Percentiles rank a stretch among this genome's conserved stretches.
Conservation (phyloP, 2,113 vertebrate species). For the Callopanchax toddi region DNA sequence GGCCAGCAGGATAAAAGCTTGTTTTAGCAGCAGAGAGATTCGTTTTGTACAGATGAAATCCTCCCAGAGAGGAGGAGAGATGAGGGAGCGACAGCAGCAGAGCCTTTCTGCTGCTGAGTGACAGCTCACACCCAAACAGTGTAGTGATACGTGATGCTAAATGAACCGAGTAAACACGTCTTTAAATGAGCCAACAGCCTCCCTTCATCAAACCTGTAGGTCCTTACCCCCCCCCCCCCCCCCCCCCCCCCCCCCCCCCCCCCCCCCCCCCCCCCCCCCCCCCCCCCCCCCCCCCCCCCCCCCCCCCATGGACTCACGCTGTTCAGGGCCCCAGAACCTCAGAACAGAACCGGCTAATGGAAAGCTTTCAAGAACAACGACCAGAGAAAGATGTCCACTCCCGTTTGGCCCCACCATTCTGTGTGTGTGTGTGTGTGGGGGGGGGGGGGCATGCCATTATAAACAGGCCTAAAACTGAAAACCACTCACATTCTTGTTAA, state of each 20-base stretch:
- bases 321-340: constrained; percentile 83
- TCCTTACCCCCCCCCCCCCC: constrained; percentile 3
- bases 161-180: constrained; percentile 81
- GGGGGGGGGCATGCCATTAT: constrained; percentile 70
- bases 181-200: constrained; percentile 74
- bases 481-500: constrained; percentile 14
- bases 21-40: constrained; percentile 8
- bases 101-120: constrained; percentile 54
- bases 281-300: constrained; percentile 1
- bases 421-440: constrained; percentile 33
- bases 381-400: constrained; percentile 82
- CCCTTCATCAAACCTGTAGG: constrained; percentile 41
- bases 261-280: neutral
- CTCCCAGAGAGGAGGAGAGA: neutral
- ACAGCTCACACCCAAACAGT: constrained; percentile 65
- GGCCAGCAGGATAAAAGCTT: constrained; percentile 9
- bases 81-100: neutral
- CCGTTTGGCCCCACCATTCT: constrained; percentile 85
- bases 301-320: constrained; percentile 64
- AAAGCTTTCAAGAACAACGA: constrained; percentile 92
- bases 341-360: constrained; percentile 87
- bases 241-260: neutral
- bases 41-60: constrained; percentile 9
- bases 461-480: constrained; percentile 46
- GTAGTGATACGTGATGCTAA: constrained; percentile 81